Conservation (phyloP, 2,797 vertebrate genomes). For the Neosalanx taihuensis region DNA sequence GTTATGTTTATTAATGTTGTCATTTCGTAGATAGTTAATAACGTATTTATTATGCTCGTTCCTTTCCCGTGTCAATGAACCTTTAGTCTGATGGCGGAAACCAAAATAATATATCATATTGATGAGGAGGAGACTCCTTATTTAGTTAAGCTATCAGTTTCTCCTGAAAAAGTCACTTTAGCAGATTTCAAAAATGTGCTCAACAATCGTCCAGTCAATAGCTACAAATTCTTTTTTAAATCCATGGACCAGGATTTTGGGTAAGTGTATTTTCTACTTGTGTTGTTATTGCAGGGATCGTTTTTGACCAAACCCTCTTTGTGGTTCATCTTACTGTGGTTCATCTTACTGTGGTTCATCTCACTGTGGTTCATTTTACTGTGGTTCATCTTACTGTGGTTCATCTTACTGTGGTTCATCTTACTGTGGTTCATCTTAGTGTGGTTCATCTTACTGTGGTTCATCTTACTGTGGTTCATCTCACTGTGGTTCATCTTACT, state of each 20-base stretch:
- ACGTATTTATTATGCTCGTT: constrained; percentile 50
- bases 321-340: not conserved
- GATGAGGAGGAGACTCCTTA: constrained; percentile 99
- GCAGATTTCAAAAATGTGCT: constrained; percentile 99
- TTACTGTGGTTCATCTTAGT: too few species aligned
- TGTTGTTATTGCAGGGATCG: not conserved
- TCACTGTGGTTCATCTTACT: too few species aligned
- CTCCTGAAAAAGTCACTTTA: constrained; percentile 94
- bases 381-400: too few species aligned
- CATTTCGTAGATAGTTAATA: constrained; percentile 62
- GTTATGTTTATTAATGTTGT: constrained; percentile 49
- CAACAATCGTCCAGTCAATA: constrained; percentile 89
- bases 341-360: too few species aligned
- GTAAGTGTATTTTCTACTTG: constrained; percentile 71
- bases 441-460: too few species aligned
- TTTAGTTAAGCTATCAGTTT: constrained; percentile 91
- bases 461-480: too few species aligned
- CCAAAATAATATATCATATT: constrained; percentile 98
- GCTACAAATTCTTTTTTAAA: constrained; percentile 99
- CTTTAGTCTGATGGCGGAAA: constrained; percentile 92
- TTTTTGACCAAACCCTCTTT: not conserved
- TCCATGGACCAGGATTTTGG: constrained; percentile 99
- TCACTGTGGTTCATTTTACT: too few species aligned
- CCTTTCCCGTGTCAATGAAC: constrained; percentile 74
- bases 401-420: too few species aligned